Conservation (phyloP, 2,797 vertebrate species). For the Sciaenops ocellatus region DNA sequence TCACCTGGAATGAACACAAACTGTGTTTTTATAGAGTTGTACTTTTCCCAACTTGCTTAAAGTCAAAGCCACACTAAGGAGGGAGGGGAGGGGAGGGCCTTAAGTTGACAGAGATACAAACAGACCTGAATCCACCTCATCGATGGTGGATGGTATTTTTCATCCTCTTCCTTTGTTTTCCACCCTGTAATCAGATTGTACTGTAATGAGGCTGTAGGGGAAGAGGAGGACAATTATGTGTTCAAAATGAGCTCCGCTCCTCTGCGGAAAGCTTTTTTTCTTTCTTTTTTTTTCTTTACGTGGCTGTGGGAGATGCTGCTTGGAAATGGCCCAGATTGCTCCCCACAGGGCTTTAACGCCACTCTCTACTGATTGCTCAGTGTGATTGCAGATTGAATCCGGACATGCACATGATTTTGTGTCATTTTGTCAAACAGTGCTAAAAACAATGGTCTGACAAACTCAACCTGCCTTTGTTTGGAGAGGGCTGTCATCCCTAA, state of each 20-base stretch:
- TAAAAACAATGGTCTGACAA: slow-evolving; percentile 40
- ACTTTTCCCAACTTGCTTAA: slow-evolving; percentile 34
- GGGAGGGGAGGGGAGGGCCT: not conserved
- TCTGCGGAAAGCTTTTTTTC: slow-evolving; percentile 63
- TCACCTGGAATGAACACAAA: slow-evolving; percentile 68
- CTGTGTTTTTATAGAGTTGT: slow-evolving; percentile 63
- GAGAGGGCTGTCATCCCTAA: slow-evolving; percentile 5
- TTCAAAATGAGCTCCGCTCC: slow-evolving; percentile 84
- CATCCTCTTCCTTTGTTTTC: slow-evolving; percentile 71
- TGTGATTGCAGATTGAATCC: slow-evolving; percentile 73
- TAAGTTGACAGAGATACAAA: slow-evolving; percentile 37
- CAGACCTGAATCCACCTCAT: slow-evolving; percentile 55
- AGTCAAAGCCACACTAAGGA: slow-evolving; percentile 23
- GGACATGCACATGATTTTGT: slow-evolving; percentile 64
- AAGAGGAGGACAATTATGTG: slow-evolving; percentile 80
- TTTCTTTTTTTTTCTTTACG: slow-evolving; percentile 22
- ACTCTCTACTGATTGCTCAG: slow-evolving; percentile 67
- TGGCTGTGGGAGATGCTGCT: slow-evolving; percentile 71
- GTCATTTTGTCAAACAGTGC: slow-evolving; percentile 50
- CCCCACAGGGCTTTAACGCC: slow-evolving; percentile 69
- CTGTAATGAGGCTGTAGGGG: slow-evolving; percentile 80
- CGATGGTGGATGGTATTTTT: slow-evolving; percentile 50
- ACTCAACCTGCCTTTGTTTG: slow-evolving; percentile 32
- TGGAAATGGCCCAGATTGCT: slow-evolving; percentile 80
- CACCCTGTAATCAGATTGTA: slow-evolving; percentile 75